Evolutionary conservation across 2,888 invertebrate genomes (phyloP), one percentile per base, ranked within the genome.

Genomic region (Flexamia atlantica): DNA sequence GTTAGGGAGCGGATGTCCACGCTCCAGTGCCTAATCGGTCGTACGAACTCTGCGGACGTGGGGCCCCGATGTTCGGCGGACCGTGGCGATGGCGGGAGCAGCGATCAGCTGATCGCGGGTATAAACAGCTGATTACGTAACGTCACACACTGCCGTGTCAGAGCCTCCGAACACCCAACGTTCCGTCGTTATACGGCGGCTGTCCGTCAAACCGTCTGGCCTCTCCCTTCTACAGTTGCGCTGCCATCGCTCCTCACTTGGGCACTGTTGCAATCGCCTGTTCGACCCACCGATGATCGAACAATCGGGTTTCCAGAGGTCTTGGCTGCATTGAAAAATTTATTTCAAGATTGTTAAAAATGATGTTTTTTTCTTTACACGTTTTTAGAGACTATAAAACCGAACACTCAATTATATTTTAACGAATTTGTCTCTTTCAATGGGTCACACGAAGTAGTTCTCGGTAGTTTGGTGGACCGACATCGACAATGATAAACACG

Each of bases 221-320:
- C 64, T 64, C 64, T 64, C 64, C 64, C 64, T 64, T 64, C 64
- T 64, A 5, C 1, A 64, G 64, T 64, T 64, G 64, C 64, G 64
- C 10, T 64, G 14, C 30, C 64, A 64, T 64, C 64, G 9, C 30
- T 14, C 12, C 12, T n/a, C n/a, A n/a, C n/a, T n/a, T n/a, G n/a
- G n/a, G n/a, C n/a, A 5, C 17, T 64, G 30, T 64, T 17, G 30
- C 30, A 64, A 64, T 5, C 12, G 14, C 4, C 46, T 46, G 12
- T 46, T 46, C 46, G 5, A 17, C 46, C 17, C 12, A 17, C 14
- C 46, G 7, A 40, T 40, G 40, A 9, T 40, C 40, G 5, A n/a
- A n/a, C n/a, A n/a, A n/a, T n/a, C n/a, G n/a, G n/a, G n/a, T n/a
- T n/a, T n/a, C n/a, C n/a, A n/a, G n/a, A n/a, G n/a, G n/a, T n/a